Evolutionary conservation across 1,140 invertebrate genomes (phyloP), one percentile per base, ranked within the genome.

Genomic region (Mactra quadrangularis): DNA sequence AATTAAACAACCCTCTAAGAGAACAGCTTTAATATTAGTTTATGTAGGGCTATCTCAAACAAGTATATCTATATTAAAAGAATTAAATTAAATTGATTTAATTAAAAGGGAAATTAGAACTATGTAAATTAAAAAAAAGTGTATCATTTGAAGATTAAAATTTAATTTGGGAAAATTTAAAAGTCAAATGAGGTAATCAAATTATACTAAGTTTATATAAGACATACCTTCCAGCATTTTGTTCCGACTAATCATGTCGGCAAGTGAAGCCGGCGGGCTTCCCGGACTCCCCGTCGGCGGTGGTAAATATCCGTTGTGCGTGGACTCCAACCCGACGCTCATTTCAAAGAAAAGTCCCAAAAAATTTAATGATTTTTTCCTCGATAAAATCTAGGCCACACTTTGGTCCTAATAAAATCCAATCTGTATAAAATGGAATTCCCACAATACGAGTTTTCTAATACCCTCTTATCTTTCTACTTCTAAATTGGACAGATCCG

Each of bases 221-320:
- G 38, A 41, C 86, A 79, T 84, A 87, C 86, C 86, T 87, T 87
- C 86, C 31, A 87, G 59, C 62, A 87, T 82, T 45, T 87, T 87
- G 76, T 87, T 87, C 70, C 86, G 62, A 75, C 84, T 86, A 1
- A 87, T 84, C 86, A 87, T 87, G 41, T 87, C 86, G 17, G 85
- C 78, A 3, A 87, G 78, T 17, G 86, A 82, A 13, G 84, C 71
- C 31, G 81, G 84, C 22, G 79, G 77, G 31, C 77, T 81, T 9
- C 59, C 82, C 13, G 86, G 86, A 59, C 83, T 85, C 33, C 72
- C 82, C 52, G 74, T 60, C 50, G 45, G 17, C 3, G 55, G 38
- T 38, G 27, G 41, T 31, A 72, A 53, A 29, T 74, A 75, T 35
- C 55, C 68, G 45, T 33, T 60, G 38, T 64, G 79, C 22, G 57